Evolutionary conservation across 2,888 invertebrate species (phyloP).

Genomic region (Acleris sparsana): DNA sequence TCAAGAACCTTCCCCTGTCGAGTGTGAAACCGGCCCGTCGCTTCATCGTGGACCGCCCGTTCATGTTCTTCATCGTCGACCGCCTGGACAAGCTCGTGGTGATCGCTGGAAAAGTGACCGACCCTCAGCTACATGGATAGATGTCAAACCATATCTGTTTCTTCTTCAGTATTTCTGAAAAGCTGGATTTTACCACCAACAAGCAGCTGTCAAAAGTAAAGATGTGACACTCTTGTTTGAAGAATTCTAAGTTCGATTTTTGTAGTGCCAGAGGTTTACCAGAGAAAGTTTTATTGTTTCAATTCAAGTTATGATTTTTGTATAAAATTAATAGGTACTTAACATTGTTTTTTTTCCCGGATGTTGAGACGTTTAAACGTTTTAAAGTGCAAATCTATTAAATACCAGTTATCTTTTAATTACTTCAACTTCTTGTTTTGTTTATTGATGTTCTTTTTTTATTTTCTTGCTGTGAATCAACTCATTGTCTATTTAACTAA

Average conservation of each 20-base stretch:
- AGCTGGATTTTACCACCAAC: too few species aligned
- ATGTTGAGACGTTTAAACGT: not conserved
- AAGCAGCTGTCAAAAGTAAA: too few species aligned
- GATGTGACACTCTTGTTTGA: too few species aligned
- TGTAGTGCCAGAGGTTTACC: too few species aligned
- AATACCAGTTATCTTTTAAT: not conserved
- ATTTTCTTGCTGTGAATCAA: slow-evolving; percentile 51
- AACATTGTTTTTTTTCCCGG: not conserved
- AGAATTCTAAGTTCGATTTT: too few species aligned
- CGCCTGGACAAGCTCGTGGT: slow-evolving; percentile 82
- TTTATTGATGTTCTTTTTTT: slow-evolving; percentile 2
- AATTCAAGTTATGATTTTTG: not conserved
- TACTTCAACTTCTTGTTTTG: not conserved
- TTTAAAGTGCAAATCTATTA: not conserved
- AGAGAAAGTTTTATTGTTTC: not conserved
- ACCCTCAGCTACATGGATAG: slow-evolving; percentile 63
- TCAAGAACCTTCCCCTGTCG: slow-evolving; percentile 64
- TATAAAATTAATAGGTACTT: too few species aligned
- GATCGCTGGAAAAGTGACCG: slow-evolving; percentile 83
- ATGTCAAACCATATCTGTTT: not conserved
- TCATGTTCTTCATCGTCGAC: slow-evolving; percentile 86
- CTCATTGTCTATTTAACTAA: slow-evolving; percentile 14
- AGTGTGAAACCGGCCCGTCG: slow-evolving; percentile 54
- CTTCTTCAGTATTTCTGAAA: slow-evolving; percentile 26
- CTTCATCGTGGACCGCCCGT: slow-evolving; percentile 84